Base-by-base conservation (phyloP, 2,113 vertebrate species). In the Herpailurus yagouaroundi region DNA sequence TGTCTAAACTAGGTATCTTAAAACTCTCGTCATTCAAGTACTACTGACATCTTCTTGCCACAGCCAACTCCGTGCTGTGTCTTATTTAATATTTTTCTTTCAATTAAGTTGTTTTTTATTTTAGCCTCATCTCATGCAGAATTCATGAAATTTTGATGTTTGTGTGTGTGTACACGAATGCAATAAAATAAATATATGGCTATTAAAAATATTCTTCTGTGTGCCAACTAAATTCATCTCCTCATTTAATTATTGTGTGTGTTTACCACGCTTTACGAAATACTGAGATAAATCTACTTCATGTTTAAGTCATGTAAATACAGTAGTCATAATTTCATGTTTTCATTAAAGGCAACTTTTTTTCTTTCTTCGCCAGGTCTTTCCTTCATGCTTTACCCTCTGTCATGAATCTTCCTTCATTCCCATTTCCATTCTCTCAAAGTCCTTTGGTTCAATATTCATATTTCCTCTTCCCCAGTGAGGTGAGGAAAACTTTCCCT, bases 61-160 rank as follows among this genome's bases (percentile, higher is more conserved):
- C 63, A 81, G 33, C 23, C 52, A 86, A 69, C 55, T 36, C 66
- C 25, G 74, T 77, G 29, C 7, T 41, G 25, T 66, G 29, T 74
- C 19, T 89, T 52, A 77, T 55, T 88, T 76, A 82, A n/a, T 10
- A 5, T 29, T 91, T 97, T 84, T 57, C 68, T 86, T 90, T 79
- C 57, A 82, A 0, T 31, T 12, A 31, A 38, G 6, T 60, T 29
- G 18, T 76, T 91, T 90, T 86, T 41, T 31, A 60, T 38, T 89
- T 89, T 64, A 95, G 38, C 11, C 68, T 91, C n/a, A 79, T 60
- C 14, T 3, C 90, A 89, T 85, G 18, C 36, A 95, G 84, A 92
- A 90, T 68, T 29, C 8, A 48, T 84, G 81, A 45, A 38, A 45
- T 88, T 73, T 77, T 93, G 69, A 60, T 55, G 14, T 45, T 45